Conservation (phyloP, 2,888 invertebrate genomes). For the Cataglyphis altisquamis region DNA sequence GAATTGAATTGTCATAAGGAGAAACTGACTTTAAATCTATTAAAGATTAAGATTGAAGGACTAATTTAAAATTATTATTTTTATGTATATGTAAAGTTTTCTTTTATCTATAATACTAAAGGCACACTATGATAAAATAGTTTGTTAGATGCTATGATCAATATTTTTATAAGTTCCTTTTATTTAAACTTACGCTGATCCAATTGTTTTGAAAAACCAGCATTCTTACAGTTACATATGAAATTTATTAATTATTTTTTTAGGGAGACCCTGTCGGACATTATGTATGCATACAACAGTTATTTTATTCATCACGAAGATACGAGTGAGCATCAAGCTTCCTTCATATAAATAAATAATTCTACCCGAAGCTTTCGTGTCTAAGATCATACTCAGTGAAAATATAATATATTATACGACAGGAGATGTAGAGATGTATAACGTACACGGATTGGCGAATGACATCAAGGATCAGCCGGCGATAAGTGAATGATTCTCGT, state of each 20-base stretch:
- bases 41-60: background rate
- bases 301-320: background rate
- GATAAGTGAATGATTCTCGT: conserved; percentile 59
- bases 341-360: conserved; percentile 14
- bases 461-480: conserved; percentile 57
- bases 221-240: background rate
- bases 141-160: background rate
- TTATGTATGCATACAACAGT: background rate
- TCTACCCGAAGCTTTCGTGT: background rate
- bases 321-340: background rate
- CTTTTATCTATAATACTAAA: background rate
- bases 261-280: background rate
- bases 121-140: background rate
- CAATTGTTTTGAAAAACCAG: background rate
- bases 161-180: background rate
- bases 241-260: conserved; percentile 13
- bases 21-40: background rate
- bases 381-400: conserved; percentile 62
- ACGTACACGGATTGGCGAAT: conserved; percentile 58
- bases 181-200: background rate
- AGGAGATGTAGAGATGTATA: background rate
- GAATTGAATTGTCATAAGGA: background rate
- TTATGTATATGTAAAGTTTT: background rate
- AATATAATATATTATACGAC: conserved; percentile 58
- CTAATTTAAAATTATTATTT: background rate